A percentile compares a stretch with the other conserved stretches of the same genome.
Conservation (phyloP, 2,888 invertebrate species). For the Galerucella calmariensis region DNA sequence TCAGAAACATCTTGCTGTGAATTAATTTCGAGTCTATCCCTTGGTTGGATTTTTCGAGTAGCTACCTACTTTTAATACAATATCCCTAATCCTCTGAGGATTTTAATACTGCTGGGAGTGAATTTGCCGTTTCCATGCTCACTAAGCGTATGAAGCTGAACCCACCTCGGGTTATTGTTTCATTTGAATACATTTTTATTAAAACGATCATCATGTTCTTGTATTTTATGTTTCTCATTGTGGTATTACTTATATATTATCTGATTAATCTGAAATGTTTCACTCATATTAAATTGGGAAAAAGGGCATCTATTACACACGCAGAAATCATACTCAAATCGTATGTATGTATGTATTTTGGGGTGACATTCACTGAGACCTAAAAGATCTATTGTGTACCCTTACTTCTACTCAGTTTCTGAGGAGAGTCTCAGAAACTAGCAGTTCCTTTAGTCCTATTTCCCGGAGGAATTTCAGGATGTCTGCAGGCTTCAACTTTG, state of each 20-base stretch:
- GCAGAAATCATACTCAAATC: background rate
- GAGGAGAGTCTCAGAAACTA: no score
- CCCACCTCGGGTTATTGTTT: slow-evolving; percentile 56
- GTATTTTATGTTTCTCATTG: slow-evolving; percentile 39
- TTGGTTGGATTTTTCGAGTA: slow-evolving; percentile 43
- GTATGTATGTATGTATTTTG: background rate
- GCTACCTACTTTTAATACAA: slow-evolving; percentile 51
- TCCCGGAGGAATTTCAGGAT: no score
- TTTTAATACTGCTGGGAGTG: slow-evolving; percentile 53
- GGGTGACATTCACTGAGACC: no score
- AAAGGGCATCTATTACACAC: background rate
- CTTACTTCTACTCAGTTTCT: no score
- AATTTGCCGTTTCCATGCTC: slow-evolving; percentile 56
- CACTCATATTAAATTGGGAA: background rate
- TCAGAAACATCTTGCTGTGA: background rate
- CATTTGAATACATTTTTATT: slow-evolving; percentile 52
- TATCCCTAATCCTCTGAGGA: slow-evolving; percentile 58
- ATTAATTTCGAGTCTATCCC: background rate
- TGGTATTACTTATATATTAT: slow-evolving; percentile 44
- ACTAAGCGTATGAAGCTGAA: slow-evolving; percentile 57
- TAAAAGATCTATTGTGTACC: no score
- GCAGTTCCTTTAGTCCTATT: no score
- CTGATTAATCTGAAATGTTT: background rate
- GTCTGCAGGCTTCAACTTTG: no score
- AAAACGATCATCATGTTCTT: slow-evolving; percentile 14